A percentile compares a stretch with the other conserved stretches of the same genome.
phyloP scores from a whole-genome alignment of 2,888 invertebrate species.

The Dynastes tityus region DNA sequence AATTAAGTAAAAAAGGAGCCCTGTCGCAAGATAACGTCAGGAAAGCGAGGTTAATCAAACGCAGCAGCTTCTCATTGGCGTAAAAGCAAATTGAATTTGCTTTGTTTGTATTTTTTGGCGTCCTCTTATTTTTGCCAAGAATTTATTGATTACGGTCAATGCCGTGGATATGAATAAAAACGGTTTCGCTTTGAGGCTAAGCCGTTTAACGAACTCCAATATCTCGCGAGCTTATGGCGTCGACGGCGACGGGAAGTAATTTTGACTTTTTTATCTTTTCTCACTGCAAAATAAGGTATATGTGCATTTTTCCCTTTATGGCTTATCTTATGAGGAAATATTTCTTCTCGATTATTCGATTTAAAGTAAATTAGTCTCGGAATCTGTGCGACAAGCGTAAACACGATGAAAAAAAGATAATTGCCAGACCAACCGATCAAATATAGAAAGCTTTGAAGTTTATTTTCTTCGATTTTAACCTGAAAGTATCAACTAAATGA shows the following conservation, averaged over 20 bases:
- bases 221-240: conserved; percentile 3
- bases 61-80: not conserved
- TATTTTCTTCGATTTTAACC: no score
- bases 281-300: not conserved
- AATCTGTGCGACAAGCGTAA: no score
- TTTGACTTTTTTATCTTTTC: conserved; percentile 23
- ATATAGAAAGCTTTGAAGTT: no score
- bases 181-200: conserved; percentile 13
- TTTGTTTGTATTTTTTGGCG: conserved; percentile 36
- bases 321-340: not conserved
- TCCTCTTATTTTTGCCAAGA: conserved; percentile 32
- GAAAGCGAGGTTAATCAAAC: conserved; percentile 12
- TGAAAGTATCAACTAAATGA: no score
- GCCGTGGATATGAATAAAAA: conserved; percentile 22
- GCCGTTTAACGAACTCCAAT: conserved; percentile 17
- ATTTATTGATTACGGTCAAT: conserved; percentile 34
- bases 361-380: not conserved
- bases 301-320: not conserved
- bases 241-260: not conserved
- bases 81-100: conserved; percentile 24
- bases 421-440: no score
- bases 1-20: conserved; percentile 20
- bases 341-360: not conserved
- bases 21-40: conserved; percentile 14
- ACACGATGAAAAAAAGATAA: no score